Base-by-base conservation (phyloP, 2,113 vertebrate genomes). In the Arvicanthis niloticus region DNA sequence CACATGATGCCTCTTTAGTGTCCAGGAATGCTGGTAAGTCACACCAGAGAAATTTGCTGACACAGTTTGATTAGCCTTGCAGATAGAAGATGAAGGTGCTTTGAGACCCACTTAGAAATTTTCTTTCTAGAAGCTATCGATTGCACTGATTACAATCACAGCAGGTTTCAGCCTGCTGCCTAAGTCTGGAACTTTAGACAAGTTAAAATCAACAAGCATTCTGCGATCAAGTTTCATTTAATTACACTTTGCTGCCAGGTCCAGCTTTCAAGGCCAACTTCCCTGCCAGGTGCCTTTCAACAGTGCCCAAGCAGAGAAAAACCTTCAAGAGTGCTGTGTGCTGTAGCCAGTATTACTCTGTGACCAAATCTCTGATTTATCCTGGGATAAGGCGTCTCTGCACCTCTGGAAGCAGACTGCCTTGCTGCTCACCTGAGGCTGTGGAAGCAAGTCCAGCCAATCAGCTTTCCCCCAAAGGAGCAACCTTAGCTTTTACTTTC, bases 101-200 rank as follows among this genome's bases (percentile, higher is more conserved):
- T 89, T 72, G 88, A 96, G 93, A 93, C 82, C 90, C 90, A 62
- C 67, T 89, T 87, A 37, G 81, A 92, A 92, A 92, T 62, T 87
- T 81, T 82, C 92, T 85, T 93, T 97, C 91, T 93, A 89, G 96
- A 97, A 96, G 56, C 93, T 96, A 84, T 96, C n/a, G 31, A 96
- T 97, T 95, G 81, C 77, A 68, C 88, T 91, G 96, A 94, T 97
- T 92, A 76, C 3, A 60, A 91, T 96, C 91, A 90, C 78, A 91
- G 97, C 98, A 97, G 93, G 98, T 97, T 97, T 89, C 92, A 97
- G 92, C 97, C 95, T 97, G 97, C 85, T 92, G 73, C 92, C 70
- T 67, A 81, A 76, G 95, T 95, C 97, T 98, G 97, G 93, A 93
- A 96, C 95, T 95, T 91, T 24, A 96, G 95, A 95, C 84, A 82